These are phyloP conservation scores for Volucella inflata DNA, from an alignment of 2,888 invertebrate species.

Conservation along the genomic window DNA sequence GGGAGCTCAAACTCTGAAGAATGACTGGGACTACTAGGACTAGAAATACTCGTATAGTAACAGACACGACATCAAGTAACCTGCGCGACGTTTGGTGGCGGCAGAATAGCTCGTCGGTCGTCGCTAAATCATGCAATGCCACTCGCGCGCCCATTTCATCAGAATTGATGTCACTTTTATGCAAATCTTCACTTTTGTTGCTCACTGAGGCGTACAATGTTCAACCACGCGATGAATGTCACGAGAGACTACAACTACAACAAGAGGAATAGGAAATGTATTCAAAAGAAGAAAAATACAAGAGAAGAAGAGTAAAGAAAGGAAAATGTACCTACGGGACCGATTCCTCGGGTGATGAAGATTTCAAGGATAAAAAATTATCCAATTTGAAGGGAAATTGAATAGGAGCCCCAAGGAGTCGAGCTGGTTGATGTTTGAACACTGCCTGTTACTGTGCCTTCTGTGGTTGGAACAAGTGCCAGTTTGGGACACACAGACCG, in stretches of 20 bases:
- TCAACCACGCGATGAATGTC: constrained; percentile 75
- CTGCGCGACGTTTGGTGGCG: constrained; percentile 19
- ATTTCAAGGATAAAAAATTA: constrained; percentile 72
- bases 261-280: neutral
- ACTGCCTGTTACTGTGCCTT: constrained; percentile 29
- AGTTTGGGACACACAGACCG: neutral
- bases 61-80: constrained; percentile 33
- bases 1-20: constrained; percentile 22
- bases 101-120: constrained; percentile 4
- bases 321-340: constrained; percentile 52
- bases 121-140: constrained; percentile 70
- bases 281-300: constrained; percentile 2
- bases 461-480: constrained; percentile 34
- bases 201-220: constrained; percentile 70
- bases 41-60: neutral
- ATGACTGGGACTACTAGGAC: neutral
- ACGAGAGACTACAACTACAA: constrained; percentile 37
- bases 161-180: constrained; percentile 75
- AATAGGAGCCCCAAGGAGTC: constrained; percentile 60
- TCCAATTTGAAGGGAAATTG: constrained; percentile 73
- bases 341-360: constrained; percentile 65
- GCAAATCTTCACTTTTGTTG: constrained; percentile 75
- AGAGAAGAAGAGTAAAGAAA: constrained; percentile 11
- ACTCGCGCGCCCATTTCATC: constrained; percentile 73
- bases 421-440: constrained; percentile 4